Evolutionary conservation across 2,797 vertebrate species (phyloP).

Genomic region (Vireo griseus): DNA sequence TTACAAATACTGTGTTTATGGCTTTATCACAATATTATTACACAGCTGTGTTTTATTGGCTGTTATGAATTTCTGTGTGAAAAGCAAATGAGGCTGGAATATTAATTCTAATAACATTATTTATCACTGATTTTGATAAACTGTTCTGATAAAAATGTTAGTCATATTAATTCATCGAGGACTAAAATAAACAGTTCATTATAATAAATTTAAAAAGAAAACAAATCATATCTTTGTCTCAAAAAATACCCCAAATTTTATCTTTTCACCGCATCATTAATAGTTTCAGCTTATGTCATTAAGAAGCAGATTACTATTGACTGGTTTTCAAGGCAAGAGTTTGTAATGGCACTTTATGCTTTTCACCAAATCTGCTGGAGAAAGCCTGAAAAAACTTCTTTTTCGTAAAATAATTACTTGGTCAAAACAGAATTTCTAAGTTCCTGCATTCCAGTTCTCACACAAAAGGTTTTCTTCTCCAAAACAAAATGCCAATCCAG

Average conservation of each 20-base stretch:
- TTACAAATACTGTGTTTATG: slow-evolving; percentile 19
- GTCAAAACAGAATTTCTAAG: not conserved
- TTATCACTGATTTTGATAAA: slow-evolving; percentile 38
- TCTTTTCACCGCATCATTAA: not conserved
- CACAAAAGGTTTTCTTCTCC: not conserved
- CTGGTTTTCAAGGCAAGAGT: not conserved
- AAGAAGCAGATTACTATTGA: not conserved
- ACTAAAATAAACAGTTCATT: slow-evolving; percentile 13
- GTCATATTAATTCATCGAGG: slow-evolving; percentile 1
- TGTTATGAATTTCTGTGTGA: not conserved
- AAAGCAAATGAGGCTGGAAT: slow-evolving; percentile 35
- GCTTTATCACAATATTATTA: not conserved
- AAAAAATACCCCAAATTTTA: not conserved
- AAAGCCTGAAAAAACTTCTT: not conserved
- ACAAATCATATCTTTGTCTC: not conserved
- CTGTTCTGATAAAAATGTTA: slow-evolving; percentile 8
- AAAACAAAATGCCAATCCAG: not conserved
- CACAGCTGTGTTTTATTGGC: not conserved
- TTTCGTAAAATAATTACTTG: not conserved
- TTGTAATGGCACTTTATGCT: not conserved
- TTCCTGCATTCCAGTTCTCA: not conserved
- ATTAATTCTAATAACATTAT: slow-evolving; percentile 43
- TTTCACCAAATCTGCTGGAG: not conserved
- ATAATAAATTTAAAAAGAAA: slow-evolving; percentile 8
- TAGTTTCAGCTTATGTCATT: not conserved